Conservation (phyloP, 2,113 vertebrate genomes). For the Pseudopodoces humilis region DNA sequence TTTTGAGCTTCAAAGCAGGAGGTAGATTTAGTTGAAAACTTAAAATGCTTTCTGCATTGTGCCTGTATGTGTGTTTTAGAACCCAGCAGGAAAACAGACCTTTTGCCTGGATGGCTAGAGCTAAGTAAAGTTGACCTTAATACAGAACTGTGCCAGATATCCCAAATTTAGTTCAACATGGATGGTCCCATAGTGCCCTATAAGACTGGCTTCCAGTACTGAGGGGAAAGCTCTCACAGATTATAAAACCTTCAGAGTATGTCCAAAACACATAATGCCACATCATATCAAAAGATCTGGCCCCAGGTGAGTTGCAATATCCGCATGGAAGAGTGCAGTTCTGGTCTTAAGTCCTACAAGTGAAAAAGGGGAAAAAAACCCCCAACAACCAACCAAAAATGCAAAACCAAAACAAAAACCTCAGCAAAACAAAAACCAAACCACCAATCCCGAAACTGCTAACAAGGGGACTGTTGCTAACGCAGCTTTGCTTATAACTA, state of each 20-base stretch:
- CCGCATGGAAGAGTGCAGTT: background rate
- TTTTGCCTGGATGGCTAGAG: background rate
- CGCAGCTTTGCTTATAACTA: background rate
- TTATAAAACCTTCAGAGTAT: background rate
- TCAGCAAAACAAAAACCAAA: background rate
- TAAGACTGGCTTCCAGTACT: background rate
- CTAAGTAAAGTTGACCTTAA: constrained; percentile 43
- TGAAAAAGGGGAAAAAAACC: background rate
- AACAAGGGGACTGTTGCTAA: background rate
- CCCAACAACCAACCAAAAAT: background rate
- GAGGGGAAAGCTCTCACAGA: background rate
- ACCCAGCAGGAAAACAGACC: background rate
- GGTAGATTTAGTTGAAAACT: constrained; percentile 16
- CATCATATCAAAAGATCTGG: background rate
- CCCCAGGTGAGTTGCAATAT: background rate
- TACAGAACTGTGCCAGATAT: constrained; percentile 18
- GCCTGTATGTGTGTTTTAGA: background rate
- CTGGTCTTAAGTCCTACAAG: background rate
- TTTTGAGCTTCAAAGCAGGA: constrained; percentile 41
- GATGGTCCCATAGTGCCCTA: background rate
- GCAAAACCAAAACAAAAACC: background rate
- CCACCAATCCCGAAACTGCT: background rate
- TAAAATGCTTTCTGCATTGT: background rate
- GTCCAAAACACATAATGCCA: background rate
- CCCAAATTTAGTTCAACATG: background rate